Evolutionary conservation across 2,797 vertebrate genomes (phyloP).

Genomic region (Pseudochromis fuscus): DNA sequence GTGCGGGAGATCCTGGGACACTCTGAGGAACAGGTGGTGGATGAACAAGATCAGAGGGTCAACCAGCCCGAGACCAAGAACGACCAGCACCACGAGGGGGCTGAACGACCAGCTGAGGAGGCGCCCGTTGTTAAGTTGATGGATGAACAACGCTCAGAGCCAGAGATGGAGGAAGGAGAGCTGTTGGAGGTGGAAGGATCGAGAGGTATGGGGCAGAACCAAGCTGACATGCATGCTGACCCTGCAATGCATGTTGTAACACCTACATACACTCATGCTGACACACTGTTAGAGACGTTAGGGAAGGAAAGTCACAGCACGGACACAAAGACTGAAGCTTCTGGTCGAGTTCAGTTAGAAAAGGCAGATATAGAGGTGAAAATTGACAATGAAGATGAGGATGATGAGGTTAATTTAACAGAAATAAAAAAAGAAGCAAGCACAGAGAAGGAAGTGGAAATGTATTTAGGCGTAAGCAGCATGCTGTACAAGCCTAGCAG

Average conservation of each 20-base stretch:
- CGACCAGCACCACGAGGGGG: constrained; percentile 1
- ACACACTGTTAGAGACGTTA: constrained; percentile 65
- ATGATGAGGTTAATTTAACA: not conserved
- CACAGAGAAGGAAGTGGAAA: constrained; percentile 60
- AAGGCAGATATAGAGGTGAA: constrained; percentile 19
- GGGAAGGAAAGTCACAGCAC: constrained; percentile 29
- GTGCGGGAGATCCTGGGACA: constrained; percentile 80
- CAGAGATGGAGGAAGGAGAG: constrained; percentile 61
- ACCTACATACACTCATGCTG: constrained; percentile 71
- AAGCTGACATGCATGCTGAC: constrained; percentile 68
- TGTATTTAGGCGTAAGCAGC: constrained; percentile 68
- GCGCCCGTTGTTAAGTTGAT: constrained; percentile 43
- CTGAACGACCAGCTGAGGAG: constrained; percentile 12
- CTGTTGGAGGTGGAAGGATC: constrained; percentile 57
- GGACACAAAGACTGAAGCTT: constrained; percentile 41
- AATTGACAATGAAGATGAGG: constrained; percentile 2
- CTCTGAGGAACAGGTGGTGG: constrained; percentile 64
- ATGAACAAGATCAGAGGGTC: constrained; percentile 21
- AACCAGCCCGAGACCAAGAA: constrained; percentile 2
- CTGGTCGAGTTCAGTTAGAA: constrained; percentile 38
- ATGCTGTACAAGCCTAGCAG: constrained; percentile 80
- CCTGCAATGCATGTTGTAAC: constrained; percentile 70
- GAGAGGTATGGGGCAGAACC: constrained; percentile 77
- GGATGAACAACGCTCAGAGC: constrained; percentile 39
- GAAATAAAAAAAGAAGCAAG: constrained; percentile 35